A percentile compares a stretch with the other conserved stretches of the same genome.
phyloP scores from a whole-genome alignment of 2,113 vertebrate species.

The Ibidorhyncha struthersii region DNA sequence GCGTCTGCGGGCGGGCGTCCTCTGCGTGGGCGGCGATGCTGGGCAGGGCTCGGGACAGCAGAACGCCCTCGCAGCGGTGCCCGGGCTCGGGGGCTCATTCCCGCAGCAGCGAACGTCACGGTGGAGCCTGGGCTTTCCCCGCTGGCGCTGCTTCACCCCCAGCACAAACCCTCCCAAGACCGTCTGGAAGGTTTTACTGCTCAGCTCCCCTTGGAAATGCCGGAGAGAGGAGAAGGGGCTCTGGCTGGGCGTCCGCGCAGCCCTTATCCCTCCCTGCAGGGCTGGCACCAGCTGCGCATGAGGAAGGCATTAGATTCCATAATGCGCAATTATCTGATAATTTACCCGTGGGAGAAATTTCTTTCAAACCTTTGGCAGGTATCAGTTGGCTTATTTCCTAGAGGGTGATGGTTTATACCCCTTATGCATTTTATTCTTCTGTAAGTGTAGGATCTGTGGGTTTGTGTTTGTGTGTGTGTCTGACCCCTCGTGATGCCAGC shows the following conservation, averaged over 20 bases:
- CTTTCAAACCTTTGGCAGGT: background rate
- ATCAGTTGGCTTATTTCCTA: background rate
- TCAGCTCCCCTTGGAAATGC: background rate
- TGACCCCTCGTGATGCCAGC: background rate
- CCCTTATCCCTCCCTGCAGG: background rate
- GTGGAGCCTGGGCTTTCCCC: background rate
- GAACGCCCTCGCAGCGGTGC: fast-evolving
- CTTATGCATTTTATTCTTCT: background rate
- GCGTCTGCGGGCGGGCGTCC: background rate
- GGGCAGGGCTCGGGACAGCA: background rate
- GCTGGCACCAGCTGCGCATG: background rate
- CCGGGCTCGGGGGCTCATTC: background rate
- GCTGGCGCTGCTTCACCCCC: fast-evolving
- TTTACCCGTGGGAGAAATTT: background rate
- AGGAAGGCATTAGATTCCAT: background rate
- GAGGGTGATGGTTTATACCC: background rate
- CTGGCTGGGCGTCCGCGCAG: fast-evolving
- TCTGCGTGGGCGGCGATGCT: background rate
- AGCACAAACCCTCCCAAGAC: background rate
- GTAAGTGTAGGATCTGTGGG: background rate
- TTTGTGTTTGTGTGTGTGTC: background rate
- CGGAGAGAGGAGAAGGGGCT: background rate
- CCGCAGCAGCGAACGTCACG: background rate
- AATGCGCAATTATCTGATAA: background rate
- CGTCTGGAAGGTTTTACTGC: background rate